A percentile compares a stretch with the other conserved stretches of the same genome.
Evolutionary conservation across 2,888 invertebrate genomes (phyloP).

Genomic region (Xylophagus ater): DNA sequence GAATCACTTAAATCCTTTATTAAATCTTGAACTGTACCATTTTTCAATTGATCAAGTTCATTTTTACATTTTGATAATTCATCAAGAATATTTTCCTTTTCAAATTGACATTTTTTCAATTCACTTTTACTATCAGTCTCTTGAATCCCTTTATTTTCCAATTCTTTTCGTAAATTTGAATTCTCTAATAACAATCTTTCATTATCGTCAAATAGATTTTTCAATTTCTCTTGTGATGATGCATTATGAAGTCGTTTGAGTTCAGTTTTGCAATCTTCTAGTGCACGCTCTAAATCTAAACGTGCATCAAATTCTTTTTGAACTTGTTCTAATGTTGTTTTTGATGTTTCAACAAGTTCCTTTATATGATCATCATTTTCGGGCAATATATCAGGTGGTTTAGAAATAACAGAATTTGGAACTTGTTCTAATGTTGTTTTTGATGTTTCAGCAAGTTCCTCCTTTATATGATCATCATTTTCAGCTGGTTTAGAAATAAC

Average conservation of each 20-base stretch:
- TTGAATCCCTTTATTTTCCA: no score
- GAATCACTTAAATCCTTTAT: neutral
- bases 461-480: conserved; percentile 21
- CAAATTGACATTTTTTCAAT: no score
- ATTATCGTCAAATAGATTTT: neutral
- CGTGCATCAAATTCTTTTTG: conserved; percentile 27
- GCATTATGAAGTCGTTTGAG: neutral
- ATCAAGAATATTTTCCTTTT: no score
- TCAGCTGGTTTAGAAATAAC: no score
- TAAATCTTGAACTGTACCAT: neutral
- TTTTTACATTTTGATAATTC: conserved; percentile 3
- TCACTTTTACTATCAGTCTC: no score
- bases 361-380: conserved; percentile 23
- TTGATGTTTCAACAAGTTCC: conserved; percentile 29
- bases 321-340: conserved; percentile 28
- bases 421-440: conserved; percentile 28
- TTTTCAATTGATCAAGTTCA: neutral
- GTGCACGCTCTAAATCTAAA: conserved; percentile 6
- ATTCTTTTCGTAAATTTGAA: conserved; percentile 8
- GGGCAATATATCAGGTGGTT: no score
- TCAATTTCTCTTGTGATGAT: neutral
- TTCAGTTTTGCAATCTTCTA: conserved; percentile 1
- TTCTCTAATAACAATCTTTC: conserved; percentile 1
- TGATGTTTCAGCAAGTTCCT: conserved; percentile 29
- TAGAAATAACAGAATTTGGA: no score